Percentiles rank a stretch among this genome's conserved stretches.
Conservation (phyloP, 2,888 invertebrate genomes). For the Scaptomyza reducta region DNA sequence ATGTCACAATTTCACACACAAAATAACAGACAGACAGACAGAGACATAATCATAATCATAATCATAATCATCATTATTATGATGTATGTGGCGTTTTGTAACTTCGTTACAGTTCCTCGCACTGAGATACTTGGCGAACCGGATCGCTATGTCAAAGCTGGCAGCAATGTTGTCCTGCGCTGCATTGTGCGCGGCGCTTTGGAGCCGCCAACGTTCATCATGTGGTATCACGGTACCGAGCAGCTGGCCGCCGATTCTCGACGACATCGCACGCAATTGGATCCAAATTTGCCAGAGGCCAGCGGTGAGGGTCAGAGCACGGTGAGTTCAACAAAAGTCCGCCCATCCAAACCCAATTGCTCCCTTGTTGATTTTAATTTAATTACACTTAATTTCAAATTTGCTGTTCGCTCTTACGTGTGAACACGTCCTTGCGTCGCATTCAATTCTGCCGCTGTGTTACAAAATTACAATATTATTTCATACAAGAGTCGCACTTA, state of each 20-base stretch:
- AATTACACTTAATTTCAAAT: conserved; percentile 74
- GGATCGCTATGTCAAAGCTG: conserved; percentile 95
- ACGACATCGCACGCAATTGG: conserved; percentile 83
- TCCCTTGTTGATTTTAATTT: conserved; percentile 77
- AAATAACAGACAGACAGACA: conserved; percentile 5
- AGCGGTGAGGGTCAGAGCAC: conserved; percentile 83
- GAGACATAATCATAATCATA: conserved; percentile 24
- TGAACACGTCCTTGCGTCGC: conserved; percentile 16
- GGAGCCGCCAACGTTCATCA: conserved; percentile 96
- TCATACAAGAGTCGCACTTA: conserved; percentile 50
- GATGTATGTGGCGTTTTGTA: conserved; percentile 6
- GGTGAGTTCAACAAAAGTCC: conserved; percentile 73
- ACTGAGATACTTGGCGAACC: conserved; percentile 95
- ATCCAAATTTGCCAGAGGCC: conserved; percentile 82
- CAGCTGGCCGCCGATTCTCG: conserved; percentile 83
- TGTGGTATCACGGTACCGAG: conserved; percentile 92
- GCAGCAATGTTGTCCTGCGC: conserved; percentile 93
- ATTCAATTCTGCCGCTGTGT: background rate
- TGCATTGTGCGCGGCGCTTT: conserved; percentile 96
- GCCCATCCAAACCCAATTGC: conserved; percentile 44
- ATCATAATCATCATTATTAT: background rate
- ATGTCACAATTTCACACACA: conserved; percentile 68
- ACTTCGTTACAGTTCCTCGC: conserved; percentile 90
- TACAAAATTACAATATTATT: conserved; percentile 64
- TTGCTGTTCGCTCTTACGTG: conserved; percentile 29